Percentiles rank a stretch among this genome's conserved stretches.
Evolutionary conservation across 1,140 invertebrate genomes (phyloP).

Genomic region (Drosophila eugracilis): DNA sequence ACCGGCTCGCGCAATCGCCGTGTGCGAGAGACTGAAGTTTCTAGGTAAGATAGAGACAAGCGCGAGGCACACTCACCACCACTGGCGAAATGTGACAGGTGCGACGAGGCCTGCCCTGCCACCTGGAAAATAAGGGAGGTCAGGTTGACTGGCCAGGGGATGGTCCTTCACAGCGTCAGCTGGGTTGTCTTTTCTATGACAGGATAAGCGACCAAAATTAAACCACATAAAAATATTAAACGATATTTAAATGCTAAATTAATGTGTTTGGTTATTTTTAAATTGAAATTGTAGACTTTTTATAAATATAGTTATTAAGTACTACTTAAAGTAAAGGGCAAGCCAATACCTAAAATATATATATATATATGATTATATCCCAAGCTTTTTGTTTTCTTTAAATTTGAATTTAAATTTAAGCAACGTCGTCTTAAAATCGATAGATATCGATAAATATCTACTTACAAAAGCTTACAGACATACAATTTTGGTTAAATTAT

Average conservation of each 20-base stretch:
- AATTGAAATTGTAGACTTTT: too few relatives aligned
- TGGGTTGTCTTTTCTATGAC: too few relatives aligned
- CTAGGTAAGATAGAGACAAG: neutral
- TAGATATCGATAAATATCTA: neutral
- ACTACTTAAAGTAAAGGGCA: too few relatives aligned
- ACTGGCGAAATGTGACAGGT: slow-evolving; percentile 3
- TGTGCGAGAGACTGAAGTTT: slow-evolving; percentile 3
- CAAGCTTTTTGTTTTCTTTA: neutral
- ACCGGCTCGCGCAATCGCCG: neutral
- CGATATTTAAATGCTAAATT: too few relatives aligned
- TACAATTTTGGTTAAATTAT: too few relatives aligned
- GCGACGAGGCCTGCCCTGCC: slow-evolving; percentile 2
- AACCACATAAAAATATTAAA: too few relatives aligned
- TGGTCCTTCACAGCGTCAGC: slow-evolving; percentile 76
- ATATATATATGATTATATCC: too few relatives aligned
- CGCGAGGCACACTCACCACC: slow-evolving; percentile 5
- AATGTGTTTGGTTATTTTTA: too few relatives aligned
- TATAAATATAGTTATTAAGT: too few relatives aligned
- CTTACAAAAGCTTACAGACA: too few relatives aligned
- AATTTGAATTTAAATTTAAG: neutral
- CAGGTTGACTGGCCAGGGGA: neutral
- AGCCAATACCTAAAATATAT: too few relatives aligned
- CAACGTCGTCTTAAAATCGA: neutral
- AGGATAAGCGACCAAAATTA: too few relatives aligned
- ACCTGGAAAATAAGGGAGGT: neutral